These are phyloP conservation scores for Phataginus tetradactyla DNA, from an alignment of 2,797 vertebrate genomes.

Conservation along the genomic window DNA sequence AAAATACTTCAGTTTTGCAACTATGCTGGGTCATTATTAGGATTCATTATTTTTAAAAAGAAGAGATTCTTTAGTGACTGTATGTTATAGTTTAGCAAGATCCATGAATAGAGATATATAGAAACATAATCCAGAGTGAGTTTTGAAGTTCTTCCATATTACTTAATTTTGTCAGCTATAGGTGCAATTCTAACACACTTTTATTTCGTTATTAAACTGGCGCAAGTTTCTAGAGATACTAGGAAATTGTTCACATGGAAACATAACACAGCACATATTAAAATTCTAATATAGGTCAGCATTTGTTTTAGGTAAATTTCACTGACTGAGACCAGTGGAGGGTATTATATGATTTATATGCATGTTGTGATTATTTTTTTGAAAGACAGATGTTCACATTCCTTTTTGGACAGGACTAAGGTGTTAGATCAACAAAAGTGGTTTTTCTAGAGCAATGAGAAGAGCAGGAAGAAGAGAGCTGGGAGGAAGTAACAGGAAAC, in stretches of 20 bases:
- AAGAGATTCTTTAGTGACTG: background rate
- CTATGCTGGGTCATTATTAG: background rate
- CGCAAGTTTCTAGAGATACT: conserved; percentile 50
- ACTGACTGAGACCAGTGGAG: background rate
- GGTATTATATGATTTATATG: background rate
- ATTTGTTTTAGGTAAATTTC: conserved; percentile 23
- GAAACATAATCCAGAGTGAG: background rate
- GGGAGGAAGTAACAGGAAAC: background rate
- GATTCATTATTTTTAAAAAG: background rate
- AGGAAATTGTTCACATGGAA: conserved; percentile 68
- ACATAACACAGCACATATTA: conserved; percentile 36
- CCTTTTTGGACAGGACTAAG: background rate
- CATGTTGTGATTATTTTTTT: background rate
- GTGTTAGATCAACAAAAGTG: background rate
- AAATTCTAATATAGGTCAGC: conserved; percentile 66
- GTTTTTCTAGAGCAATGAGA: background rate
- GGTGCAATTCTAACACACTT: conserved; percentile 23
- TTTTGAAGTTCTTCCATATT: background rate
- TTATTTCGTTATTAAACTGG: conserved; percentile 46
- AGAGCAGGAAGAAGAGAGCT: background rate
- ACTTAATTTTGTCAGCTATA: conserved; percentile 15
- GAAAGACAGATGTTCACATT: background rate
- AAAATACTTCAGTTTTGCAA: background rate
- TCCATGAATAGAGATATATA: background rate
- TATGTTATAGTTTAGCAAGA: background rate